Evolutionary conservation across 2,113 vertebrate species (phyloP), one percentile per base, ranked within the genome.

Genomic region (Rhabdornis inornatus): DNA sequence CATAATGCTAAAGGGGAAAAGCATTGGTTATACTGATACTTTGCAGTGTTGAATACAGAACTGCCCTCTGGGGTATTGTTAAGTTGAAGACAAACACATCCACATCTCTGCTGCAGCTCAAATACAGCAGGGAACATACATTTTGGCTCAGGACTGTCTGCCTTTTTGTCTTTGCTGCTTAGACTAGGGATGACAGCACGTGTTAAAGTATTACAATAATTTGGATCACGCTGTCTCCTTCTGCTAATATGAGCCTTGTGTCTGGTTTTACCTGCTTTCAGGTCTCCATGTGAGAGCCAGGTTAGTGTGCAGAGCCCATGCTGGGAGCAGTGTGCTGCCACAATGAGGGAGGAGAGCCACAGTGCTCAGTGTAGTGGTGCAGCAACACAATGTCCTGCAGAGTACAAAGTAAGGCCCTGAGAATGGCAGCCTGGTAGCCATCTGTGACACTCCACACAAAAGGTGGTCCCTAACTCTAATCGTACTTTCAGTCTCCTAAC

Each of bases 241-340:
- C 94, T 97, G 93, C 83, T 93, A 93, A 82, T 94, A 64, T 9
- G 55, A 83, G 70, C 11, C 39, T 35, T 91, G 39, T 15, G 68
- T 45, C 57, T 92, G 96, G 85, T 92, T 95, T 95, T 95, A 91
- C 95, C 92, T 95, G 78, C 59, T 95, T 96, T 69, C 74, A 79
- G 77, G 64, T 28, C 55, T 92, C 70, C 40, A 2, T 83, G 39
- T 86, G 93, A 61, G 95, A 94, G 66, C 3, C 0, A 11, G 94
- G 72, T 96, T 90, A 94, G 63, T 55, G 66, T 64, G 63, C 78
- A 92, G 85, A 66, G 87, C 35, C 15, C 60, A 15, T 13, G 33
- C 61, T 57, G 88, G 53, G 60, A 80, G 49, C 1, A 0, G 9
- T 39, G 56, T 90, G 91, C 55, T 50, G 89, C 75, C 80, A 74